These are phyloP conservation scores for Ciconia maguari DNA, from an alignment of 2,113 vertebrate species.

Conservation along the genomic window DNA sequence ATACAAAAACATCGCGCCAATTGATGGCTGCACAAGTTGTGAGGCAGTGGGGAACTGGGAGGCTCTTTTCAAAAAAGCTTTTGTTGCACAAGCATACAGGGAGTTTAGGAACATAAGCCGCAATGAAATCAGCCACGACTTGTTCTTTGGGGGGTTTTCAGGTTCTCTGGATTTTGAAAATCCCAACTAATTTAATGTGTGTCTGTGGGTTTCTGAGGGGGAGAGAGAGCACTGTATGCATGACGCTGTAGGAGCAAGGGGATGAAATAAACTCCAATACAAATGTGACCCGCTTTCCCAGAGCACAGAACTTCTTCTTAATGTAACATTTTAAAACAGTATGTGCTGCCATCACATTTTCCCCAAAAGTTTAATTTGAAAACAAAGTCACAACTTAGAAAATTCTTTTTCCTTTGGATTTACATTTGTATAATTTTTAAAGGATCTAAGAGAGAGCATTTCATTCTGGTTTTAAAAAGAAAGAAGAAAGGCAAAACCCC, in stretches of 20 bases:
- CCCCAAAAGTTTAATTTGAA: background rate
- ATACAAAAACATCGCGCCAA: fast-evolving
- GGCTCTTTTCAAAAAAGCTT: background rate
- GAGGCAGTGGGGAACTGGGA: background rate
- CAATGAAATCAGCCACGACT: background rate
- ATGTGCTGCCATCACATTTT: background rate
- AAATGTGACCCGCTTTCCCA: background rate
- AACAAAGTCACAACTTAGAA: background rate
- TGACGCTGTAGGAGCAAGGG: background rate
- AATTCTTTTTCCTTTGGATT: background rate
- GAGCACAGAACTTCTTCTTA: background rate
- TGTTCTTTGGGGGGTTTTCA: background rate
- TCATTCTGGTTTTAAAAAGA: background rate
- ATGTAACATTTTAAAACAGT: background rate
- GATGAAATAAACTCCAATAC: background rate
- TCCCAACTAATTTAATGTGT: background rate
- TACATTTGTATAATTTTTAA: background rate
- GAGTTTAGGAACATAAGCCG: background rate
- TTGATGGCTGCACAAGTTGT: background rate
- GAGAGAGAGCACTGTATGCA: background rate
- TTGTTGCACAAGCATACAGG: background rate
- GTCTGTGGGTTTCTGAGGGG: background rate
- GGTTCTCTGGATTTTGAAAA: background rate
- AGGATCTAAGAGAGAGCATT: background rate
- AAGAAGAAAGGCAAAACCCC: background rate